These are phyloP conservation scores for Nestor notabilis DNA, from an alignment of 2,113 vertebrate species.

Conservation along the genomic window DNA sequence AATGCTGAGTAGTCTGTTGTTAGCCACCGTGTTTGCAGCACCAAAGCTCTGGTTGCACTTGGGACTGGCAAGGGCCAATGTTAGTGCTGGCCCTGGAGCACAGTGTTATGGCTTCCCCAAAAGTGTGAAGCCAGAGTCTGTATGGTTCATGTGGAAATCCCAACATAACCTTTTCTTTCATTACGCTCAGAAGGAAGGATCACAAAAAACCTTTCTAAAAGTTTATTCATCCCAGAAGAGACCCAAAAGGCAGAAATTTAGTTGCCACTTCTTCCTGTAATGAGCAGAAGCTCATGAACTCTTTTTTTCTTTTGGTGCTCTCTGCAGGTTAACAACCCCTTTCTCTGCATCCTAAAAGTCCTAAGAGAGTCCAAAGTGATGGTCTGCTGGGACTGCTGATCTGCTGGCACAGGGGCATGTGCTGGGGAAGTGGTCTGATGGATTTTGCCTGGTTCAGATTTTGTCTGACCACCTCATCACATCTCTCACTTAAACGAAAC, in stretches of 20 bases:
- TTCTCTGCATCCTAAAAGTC: not conserved
- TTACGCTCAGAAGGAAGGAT: not conserved
- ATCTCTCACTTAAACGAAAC: not conserved
- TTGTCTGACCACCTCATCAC: not conserved
- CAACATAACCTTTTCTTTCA: not conserved
- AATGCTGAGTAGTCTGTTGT: not conserved
- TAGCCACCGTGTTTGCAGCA: rapidly evolving
- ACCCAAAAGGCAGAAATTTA: not conserved
- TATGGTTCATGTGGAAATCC: not conserved
- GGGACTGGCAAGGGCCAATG: rapidly evolving
- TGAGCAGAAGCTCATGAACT: not conserved
- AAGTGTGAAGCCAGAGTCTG: not conserved
- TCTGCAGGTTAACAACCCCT: not conserved
- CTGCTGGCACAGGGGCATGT: not conserved
- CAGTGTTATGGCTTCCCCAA: rapidly evolving
- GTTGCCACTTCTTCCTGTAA: not conserved
- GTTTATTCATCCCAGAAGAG: not conserved
- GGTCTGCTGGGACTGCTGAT: not conserved
- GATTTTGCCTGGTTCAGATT: not conserved
- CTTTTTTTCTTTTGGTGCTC: not conserved
- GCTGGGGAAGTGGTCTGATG: rapidly evolving
- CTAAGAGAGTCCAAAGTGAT: not conserved
- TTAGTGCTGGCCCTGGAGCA: not conserved
- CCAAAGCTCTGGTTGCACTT: rapidly evolving
- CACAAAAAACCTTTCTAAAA: not conserved